Percentiles rank a stretch among this genome's conserved stretches.
Conservation (phyloP, 2,888 invertebrate genomes). For the Mamestra brassicae region DNA sequence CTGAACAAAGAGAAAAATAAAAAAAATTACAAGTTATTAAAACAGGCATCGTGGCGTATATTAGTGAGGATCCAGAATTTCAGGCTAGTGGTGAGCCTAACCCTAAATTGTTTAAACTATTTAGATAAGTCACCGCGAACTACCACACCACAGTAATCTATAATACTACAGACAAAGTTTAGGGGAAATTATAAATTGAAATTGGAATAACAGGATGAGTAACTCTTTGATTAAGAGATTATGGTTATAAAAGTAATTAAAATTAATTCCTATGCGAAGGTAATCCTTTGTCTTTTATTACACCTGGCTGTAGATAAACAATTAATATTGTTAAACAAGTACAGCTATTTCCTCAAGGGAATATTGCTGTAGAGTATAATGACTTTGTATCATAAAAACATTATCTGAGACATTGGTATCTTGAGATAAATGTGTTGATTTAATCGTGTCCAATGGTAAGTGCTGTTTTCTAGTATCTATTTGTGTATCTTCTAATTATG, state of each 20-base stretch:
- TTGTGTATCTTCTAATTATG: conserved; percentile 35
- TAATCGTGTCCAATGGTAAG: conserved; percentile 36
- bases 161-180: not conserved
- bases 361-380: conserved; percentile 28
- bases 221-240: conserved; percentile 16
- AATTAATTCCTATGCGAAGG: conserved; percentile 20
- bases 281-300: conserved; percentile 32
- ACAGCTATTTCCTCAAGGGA: conserved; percentile 10
- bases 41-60: not conserved
- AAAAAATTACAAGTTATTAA: no score
- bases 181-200: conserved; percentile 23
- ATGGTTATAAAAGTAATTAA: conserved; percentile 27
- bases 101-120: not conserved
- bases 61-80: not conserved
- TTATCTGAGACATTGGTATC: conserved; percentile 47
- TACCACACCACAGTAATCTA: not conserved
- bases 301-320: conserved; percentile 19
- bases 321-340: conserved; percentile 9
- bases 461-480: conserved; percentile 25
- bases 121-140: conserved; percentile 7
- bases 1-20: not conserved
- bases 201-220: conserved; percentile 6
- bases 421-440: conserved; percentile 51
- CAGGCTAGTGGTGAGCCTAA: not conserved
- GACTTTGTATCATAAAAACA: conserved; percentile 22